A percentile compares a stretch with the other conserved stretches of the same genome.
phyloP scores from a whole-genome alignment of 2,888 invertebrate species.

The Scelioninae gen. 1 region DNA sequence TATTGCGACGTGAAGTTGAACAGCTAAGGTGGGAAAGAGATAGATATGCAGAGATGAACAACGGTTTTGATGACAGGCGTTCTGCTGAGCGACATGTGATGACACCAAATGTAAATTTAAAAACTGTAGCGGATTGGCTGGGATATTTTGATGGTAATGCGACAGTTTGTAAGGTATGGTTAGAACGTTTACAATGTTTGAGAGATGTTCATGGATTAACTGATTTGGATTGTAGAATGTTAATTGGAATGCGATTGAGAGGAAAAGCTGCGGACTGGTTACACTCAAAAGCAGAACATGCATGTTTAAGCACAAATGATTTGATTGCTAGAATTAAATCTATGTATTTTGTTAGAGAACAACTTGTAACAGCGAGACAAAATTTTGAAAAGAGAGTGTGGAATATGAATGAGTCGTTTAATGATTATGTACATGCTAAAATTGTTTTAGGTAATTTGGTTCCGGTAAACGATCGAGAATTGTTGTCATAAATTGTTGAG shows the following conservation, averaged over 20 bases:
- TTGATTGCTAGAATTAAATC: conserved; percentile 41
- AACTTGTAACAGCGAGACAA: conserved; percentile 48
- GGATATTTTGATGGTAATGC: conserved; percentile 50
- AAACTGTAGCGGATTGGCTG: conserved; percentile 50
- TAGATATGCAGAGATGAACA: too few species aligned
- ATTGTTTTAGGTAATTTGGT: conserved; percentile 63
- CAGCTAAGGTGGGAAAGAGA: conserved; percentile 14
- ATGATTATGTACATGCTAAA: conserved; percentile 70
- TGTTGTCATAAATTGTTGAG: conserved; percentile 70
- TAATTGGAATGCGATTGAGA: conserved; percentile 61
- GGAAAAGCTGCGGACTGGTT: conserved; percentile 66
- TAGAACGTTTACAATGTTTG: conserved; percentile 56
- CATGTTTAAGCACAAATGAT: conserved; percentile 30
- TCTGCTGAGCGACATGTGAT: neutral
- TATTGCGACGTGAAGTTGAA: conserved; percentile 36
- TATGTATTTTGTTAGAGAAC: conserved; percentile 67
- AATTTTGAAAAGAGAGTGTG: conserved; percentile 69
- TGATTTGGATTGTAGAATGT: conserved; percentile 50
- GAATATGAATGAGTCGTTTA: conserved; percentile 59
- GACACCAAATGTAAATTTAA: neutral
- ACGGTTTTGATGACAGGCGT: too few species aligned
- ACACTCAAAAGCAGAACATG: conserved; percentile 65
- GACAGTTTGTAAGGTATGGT: conserved; percentile 61
- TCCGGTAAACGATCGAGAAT: conserved; percentile 61
- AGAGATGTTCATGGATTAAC: conserved; percentile 46